phyloP scores from a whole-genome alignment of 2,888 invertebrate genomes.

The Nasonia oneida region DNA sequence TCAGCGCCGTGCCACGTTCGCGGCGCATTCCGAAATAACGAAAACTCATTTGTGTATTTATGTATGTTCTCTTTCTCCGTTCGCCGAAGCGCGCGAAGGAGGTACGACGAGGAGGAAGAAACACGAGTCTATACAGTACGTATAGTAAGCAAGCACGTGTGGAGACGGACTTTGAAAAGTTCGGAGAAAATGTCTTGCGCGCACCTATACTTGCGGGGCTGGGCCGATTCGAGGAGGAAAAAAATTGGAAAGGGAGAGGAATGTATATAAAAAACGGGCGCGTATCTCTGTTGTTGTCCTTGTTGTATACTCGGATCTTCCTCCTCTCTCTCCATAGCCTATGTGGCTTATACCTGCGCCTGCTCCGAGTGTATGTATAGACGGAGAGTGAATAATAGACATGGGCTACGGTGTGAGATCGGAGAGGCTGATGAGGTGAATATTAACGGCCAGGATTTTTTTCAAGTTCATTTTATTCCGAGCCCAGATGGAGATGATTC shows the following conservation, averaged over 20 bases:
- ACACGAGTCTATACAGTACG: not conserved
- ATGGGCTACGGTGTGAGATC: not conserved
- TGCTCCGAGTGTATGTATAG: not conserved
- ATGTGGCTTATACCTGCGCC: not conserved
- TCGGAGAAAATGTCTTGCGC: not conserved
- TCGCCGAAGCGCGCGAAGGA: not conserved
- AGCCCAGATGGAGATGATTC: not conserved
- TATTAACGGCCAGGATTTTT: conserved; percentile 15
- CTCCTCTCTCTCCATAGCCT: not conserved
- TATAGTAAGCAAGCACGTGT: not conserved
- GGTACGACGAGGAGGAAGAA: not conserved
- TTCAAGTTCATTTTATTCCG: conserved; percentile 9
- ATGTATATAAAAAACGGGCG: not conserved
- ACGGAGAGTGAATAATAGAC: not conserved
- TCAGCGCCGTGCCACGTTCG: conserved; percentile 20
- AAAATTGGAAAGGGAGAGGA: not conserved
- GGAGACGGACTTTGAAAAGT: not conserved
- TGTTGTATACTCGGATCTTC: not conserved
- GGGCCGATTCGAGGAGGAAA: not conserved
- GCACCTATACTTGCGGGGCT: not conserved
- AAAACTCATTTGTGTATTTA: conserved; percentile 47
- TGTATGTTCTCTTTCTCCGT: not conserved
- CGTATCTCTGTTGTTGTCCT: not conserved
- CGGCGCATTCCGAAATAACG: conserved; percentile 43
- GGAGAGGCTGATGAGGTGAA: not conserved